These are phyloP conservation scores for Clostera curtula DNA, from an alignment of 2,888 invertebrate genomes.

Conservation along the genomic window DNA sequence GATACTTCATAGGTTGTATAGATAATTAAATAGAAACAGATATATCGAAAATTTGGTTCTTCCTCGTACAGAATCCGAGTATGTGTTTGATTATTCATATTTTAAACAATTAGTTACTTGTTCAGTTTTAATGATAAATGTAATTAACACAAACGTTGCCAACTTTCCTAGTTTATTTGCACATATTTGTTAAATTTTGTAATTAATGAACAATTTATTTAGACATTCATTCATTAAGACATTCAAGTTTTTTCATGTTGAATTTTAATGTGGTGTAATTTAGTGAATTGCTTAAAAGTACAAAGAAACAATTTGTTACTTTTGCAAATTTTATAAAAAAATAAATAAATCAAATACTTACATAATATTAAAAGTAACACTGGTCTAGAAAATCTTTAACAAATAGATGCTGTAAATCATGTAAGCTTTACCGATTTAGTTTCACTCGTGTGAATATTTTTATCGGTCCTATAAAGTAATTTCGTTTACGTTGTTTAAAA, in stretches of 20 bases:
- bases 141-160: slow-evolving; percentile 67
- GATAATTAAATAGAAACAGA: slow-evolving; percentile 30
- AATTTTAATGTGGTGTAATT: slow-evolving; percentile 70
- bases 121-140: slow-evolving; percentile 65
- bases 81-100: slow-evolving; percentile 65
- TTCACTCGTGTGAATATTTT: slow-evolving; percentile 40
- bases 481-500: slow-evolving; percentile 49
- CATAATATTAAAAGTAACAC: slow-evolving; percentile 60
- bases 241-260: slow-evolving; percentile 62
- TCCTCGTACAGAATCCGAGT: slow-evolving; percentile 38
- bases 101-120: slow-evolving; percentile 64
- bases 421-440: slow-evolving; percentile 46
- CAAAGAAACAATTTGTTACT: slow-evolving; percentile 81
- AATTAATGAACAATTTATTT: slow-evolving; percentile 70
- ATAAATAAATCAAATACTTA: slow-evolving; percentile 66
- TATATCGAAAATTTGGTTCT: slow-evolving; percentile 34
- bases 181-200: slow-evolving; percentile 69
- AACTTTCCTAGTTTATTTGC: slow-evolving; percentile 73
- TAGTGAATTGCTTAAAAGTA: slow-evolving; percentile 82
- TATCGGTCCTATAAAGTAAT: slow-evolving; percentile 43
- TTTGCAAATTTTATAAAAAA: slow-evolving; percentile 83
- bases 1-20: slow-evolving; percentile 53
- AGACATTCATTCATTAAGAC: slow-evolving; percentile 58
- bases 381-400: slow-evolving; percentile 61
- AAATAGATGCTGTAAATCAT: slow-evolving; percentile 67